phyloP scores from a whole-genome alignment of 2,113 vertebrate genomes.

The Etia nguti region DNA sequence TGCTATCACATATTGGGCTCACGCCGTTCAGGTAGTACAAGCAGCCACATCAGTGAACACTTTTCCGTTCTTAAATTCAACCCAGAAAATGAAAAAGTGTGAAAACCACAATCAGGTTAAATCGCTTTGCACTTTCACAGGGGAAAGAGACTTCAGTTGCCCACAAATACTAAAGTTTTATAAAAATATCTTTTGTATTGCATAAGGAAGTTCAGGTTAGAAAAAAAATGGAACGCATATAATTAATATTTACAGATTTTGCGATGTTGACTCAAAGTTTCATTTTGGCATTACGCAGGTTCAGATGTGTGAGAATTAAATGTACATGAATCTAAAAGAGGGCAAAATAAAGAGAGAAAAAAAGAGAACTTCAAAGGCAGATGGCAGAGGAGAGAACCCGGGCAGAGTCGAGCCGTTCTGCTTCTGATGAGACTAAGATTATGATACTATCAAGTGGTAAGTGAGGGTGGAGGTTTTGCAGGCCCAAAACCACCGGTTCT shows the following conservation, averaged over 20 bases:
- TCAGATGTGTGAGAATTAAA: background rate
- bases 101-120: slow-evolving; percentile 61
- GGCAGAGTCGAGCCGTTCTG: background rate
- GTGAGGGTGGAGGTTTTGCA: slow-evolving; percentile 78
- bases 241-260: background rate
- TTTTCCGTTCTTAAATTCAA: slow-evolving; percentile 26
- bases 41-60: slow-evolving; percentile 13
- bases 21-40: background rate
- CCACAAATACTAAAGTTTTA: background rate
- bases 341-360: background rate
- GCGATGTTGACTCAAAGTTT: background rate
- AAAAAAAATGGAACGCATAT: accelerated
- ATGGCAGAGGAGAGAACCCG: background rate
- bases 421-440: slow-evolving; percentile 60
- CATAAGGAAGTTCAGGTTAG: background rate
- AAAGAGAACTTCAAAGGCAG: background rate
- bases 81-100: slow-evolving; percentile 45
- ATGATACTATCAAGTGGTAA: slow-evolving; percentile 78
- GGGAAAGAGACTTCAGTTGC: background rate
- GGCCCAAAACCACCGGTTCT: slow-evolving; percentile 73
- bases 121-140: slow-evolving; percentile 15
- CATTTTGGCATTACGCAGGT: background rate
- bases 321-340: background rate
- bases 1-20: background rate
- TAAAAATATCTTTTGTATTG: background rate